A percentile compares a stretch with the other conserved stretches of the same genome.
phyloP scores from a whole-genome alignment of 2,797 vertebrate species.

The Sphenodon punctatus region DNA sequence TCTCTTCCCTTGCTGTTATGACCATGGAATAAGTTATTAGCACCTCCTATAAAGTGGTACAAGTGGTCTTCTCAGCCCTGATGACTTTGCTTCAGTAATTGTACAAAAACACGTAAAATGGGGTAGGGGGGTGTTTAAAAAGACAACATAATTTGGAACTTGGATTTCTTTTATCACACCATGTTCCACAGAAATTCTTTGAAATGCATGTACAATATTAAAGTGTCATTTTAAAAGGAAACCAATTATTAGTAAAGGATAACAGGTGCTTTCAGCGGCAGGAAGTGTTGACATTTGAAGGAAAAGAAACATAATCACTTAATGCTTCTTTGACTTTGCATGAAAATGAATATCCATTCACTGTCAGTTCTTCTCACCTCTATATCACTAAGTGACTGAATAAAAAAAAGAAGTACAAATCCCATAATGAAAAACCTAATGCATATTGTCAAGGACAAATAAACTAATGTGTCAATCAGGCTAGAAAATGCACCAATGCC shows the following conservation, averaged over 20 bases:
- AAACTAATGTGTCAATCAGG: constrained; percentile 70
- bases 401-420: constrained; percentile 64
- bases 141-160: constrained; percentile 44
- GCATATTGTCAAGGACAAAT: constrained; percentile 70
- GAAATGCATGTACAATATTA: constrained; percentile 73
- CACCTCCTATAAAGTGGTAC: too few species aligned
- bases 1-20: too few species aligned
- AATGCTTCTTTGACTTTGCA: constrained; percentile 71
- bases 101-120: constrained; percentile 21
- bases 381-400: constrained; percentile 63
- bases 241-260: constrained; percentile 77
- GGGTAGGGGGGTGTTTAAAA: not conserved
- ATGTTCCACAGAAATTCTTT: constrained; percentile 66
- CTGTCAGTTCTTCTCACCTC: constrained; percentile 76
- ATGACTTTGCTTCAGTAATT: not conserved
- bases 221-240: constrained; percentile 78
- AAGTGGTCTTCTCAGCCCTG: too few species aligned
- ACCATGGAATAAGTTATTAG: too few species aligned
- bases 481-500: constrained; percentile 58
- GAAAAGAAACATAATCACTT: constrained; percentile 72
- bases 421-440: constrained; percentile 65
- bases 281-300: constrained; percentile 74
- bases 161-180: constrained; percentile 64
- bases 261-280: constrained; percentile 75
- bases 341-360: constrained; percentile 73